Base-by-base conservation (phyloP, 1,140 invertebrate species). In the Oedothorax gibbosus region DNA sequence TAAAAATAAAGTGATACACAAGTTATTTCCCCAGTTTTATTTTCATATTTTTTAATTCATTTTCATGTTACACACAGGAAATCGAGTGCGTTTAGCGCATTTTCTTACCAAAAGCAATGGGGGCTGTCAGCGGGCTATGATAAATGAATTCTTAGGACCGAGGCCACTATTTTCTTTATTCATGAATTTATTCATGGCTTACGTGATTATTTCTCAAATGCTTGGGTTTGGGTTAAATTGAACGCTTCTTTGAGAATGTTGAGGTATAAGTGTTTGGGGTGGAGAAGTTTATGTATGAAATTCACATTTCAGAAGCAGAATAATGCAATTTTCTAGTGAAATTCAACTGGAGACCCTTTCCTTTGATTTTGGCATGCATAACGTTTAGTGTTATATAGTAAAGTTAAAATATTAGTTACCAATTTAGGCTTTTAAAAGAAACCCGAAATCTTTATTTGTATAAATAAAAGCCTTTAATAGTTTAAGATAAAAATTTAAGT, bases 111-210 rank as follows among this genome's bases (percentile, higher is more conserved):
- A 35, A 54, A 12, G 51, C 50, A 35, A 35, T 18, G n/a, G 64
- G 78, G 54, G 6, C 66, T 81, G 78, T 81, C 78, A 81, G 20
- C 12, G 54, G 14, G 60, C 50, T 53, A 60, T 81, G 78, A 81
- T 81, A 81, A 81, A 81, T 81, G 78, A 20, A 60, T 57, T 69
- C 56, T 71, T 71, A 12, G 20, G 66, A 71, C 49, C 53, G 21
- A 6, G 50, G 50, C 8, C 7, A 21, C 51, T 68, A 51, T 53
- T 77, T 81, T 81, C 77, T 79, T 81, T 71, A 81, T 71, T 69
- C 78, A 81, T 81, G 78, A 35, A 60, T 71, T 81, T 81, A 81
- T 81, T 81, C 78, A 81, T 68, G 71, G n/a, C 76, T 81, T 51
- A 9, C 20, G 66, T 71, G 78, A 81, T 81, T 66, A 81, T 81